These are phyloP conservation scores for Rhabdomys dilectus DNA, from an alignment of 2,113 vertebrate genomes.

Conservation along the genomic window DNA sequence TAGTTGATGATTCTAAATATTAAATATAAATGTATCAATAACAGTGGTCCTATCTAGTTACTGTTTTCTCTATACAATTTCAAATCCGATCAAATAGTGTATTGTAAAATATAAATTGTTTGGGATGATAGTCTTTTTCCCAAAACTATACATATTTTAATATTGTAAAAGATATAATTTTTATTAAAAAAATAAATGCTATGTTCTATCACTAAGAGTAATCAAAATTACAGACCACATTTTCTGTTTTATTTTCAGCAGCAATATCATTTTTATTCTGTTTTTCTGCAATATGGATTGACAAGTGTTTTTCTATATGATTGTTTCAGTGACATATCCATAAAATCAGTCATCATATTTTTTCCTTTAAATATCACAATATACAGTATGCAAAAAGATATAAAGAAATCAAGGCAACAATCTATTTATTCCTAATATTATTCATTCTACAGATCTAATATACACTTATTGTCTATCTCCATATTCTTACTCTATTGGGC, in stretches of 20 bases:
- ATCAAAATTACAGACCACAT: neutral
- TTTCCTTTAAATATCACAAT: slow-evolving; percentile 49
- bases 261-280: slow-evolving; percentile 10
- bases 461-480: neutral
- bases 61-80: neutral
- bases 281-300: slow-evolving; percentile 7
- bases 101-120: neutral
- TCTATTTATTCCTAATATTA: slow-evolving; percentile 4
- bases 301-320: slow-evolving; percentile 13
- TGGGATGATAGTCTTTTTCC: neutral
- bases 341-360: slow-evolving; percentile 19
- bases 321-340: neutral
- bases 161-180: neutral
- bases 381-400: slow-evolving; percentile 42
- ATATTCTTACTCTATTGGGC: neutral
- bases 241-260: neutral
- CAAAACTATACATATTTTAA: slow-evolving; percentile 29
- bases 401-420: slow-evolving; percentile 44
- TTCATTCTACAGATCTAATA: neutral
- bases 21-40: neutral
- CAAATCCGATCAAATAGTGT: neutral
- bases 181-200: neutral
- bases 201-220: neutral
- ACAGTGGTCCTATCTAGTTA: neutral
- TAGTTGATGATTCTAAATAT: neutral